Conservation (phyloP, 2,888 invertebrate species). For the Antheraea assamensis region DNA sequence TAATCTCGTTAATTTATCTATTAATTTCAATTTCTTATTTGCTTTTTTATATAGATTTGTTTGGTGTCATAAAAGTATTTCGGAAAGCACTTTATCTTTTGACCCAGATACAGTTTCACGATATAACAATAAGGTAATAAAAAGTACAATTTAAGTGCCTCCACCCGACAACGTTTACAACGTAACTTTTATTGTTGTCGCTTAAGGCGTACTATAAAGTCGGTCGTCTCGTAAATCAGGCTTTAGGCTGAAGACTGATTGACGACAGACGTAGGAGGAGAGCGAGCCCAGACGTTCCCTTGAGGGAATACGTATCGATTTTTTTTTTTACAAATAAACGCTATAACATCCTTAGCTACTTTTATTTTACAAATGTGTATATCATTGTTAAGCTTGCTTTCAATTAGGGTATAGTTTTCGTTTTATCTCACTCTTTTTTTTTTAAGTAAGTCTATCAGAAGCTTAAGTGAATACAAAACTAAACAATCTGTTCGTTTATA, state of each 20-base stretch:
- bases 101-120: neutral
- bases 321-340: slow-evolving; percentile 23
- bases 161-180: slow-evolving; percentile 55
- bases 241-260: slow-evolving; percentile 37
- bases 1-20: neutral
- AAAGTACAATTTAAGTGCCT: slow-evolving; percentile 52
- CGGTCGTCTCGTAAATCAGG: slow-evolving; percentile 69
- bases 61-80: neutral
- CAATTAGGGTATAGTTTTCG: neutral
- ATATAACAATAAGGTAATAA: slow-evolving; percentile 38
- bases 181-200: slow-evolving; percentile 75
- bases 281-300: slow-evolving; percentile 30
- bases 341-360: neutral
- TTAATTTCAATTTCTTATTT: neutral
- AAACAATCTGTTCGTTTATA: neutral
- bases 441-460: slow-evolving; percentile 2
- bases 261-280: slow-evolving; percentile 5
- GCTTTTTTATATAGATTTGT: neutral
- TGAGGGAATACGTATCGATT: slow-evolving; percentile 27
- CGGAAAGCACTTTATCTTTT: neutral
- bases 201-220: slow-evolving; percentile 71
- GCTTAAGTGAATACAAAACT: neutral
- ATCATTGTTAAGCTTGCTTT: neutral
- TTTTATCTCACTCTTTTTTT: neutral
- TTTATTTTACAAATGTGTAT: neutral